Evolutionary conservation across 2,797 vertebrate species (phyloP).

Genomic region (Denticeps clupeoides): DNA sequence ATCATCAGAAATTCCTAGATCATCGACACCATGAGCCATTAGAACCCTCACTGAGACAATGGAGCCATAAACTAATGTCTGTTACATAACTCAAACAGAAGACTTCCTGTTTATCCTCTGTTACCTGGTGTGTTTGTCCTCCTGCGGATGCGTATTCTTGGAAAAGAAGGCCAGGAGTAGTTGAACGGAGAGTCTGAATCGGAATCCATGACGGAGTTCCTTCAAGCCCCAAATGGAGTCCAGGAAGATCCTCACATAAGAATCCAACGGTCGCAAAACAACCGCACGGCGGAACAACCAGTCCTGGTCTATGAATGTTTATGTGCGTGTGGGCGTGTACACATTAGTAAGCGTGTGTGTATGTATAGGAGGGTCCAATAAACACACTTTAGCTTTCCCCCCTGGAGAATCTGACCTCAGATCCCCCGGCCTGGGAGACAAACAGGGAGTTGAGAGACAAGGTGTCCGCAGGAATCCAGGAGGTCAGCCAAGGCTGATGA

Average conservation of each 20-base stretch:
- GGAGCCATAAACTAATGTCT: no score
- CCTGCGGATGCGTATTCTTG: slow-evolving; percentile 88
- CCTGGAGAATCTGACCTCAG: slow-evolving; percentile 41
- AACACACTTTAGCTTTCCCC: slow-evolving; percentile 34
- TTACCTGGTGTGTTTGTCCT: slow-evolving; percentile 81
- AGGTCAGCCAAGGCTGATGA: slow-evolving; percentile 68
- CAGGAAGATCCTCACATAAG: slow-evolving; percentile 38
- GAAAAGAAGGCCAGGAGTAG: slow-evolving; percentile 96
- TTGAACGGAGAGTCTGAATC: slow-evolving; percentile 97
- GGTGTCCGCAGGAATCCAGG: slow-evolving; percentile 58
- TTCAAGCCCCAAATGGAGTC: slow-evolving; percentile 33
- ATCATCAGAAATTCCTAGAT: background rate
- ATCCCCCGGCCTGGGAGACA: slow-evolving; percentile 28
- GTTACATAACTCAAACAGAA: no score
- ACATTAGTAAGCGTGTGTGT: background rate
- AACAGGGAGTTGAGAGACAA: slow-evolving; percentile 31
- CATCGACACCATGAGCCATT: no score
- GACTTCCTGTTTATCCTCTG: no score
- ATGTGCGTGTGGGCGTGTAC: background rate
- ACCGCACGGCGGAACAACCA: background rate
- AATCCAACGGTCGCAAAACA: slow-evolving; percentile 47
- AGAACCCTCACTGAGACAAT: no score
- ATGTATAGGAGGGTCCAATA: slow-evolving; percentile 42
- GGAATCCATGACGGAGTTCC: slow-evolving; percentile 61
- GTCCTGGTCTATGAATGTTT: slow-evolving; percentile 11